Conservation (phyloP, 2,888 invertebrate genomes). For the Trissonchulus sp. region DNA sequence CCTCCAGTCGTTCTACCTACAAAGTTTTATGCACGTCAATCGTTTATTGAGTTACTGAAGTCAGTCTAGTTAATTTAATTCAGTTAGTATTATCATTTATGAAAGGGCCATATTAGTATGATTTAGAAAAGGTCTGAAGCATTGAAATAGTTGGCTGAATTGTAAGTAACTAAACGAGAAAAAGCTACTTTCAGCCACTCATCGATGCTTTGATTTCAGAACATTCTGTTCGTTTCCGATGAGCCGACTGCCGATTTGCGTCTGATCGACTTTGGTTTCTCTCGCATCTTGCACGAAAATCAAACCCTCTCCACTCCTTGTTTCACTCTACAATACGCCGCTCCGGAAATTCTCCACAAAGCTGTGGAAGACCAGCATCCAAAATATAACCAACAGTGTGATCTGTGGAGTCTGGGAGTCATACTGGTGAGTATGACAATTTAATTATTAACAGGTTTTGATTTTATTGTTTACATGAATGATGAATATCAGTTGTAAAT, state of each 20-base stretch:
- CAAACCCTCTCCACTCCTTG: slow-evolving; percentile 70
- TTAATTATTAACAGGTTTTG: slow-evolving; percentile 31
- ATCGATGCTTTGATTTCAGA: slow-evolving; percentile 59
- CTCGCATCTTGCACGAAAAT: slow-evolving; percentile 62
- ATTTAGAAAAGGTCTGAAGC: no score
- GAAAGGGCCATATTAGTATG: no score
- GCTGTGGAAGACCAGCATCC: slow-evolving; percentile 57
- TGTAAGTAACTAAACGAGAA: no score
- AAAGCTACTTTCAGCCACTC: no score
- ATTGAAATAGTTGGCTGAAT: no score
- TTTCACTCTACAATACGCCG: slow-evolving; percentile 87
- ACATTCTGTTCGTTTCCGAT: slow-evolving; percentile 64
- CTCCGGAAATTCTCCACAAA: slow-evolving; percentile 79
- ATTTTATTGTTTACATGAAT: no score
- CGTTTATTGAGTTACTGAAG: no score
- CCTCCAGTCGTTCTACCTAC: no score
- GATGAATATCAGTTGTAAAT: no score
- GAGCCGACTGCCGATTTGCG: slow-evolving; percentile 65
- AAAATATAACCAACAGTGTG: slow-evolving; percentile 80
- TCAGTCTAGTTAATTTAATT: no score
- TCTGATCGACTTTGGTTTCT: slow-evolving; percentile 93
- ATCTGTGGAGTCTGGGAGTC: slow-evolving; percentile 91
- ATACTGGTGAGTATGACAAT: slow-evolving; percentile 63
- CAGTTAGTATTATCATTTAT: no score
- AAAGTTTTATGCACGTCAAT: no score